Evolutionary conservation across 2,888 invertebrate genomes (phyloP).

Genomic region (Cartodere bifasciata): DNA sequence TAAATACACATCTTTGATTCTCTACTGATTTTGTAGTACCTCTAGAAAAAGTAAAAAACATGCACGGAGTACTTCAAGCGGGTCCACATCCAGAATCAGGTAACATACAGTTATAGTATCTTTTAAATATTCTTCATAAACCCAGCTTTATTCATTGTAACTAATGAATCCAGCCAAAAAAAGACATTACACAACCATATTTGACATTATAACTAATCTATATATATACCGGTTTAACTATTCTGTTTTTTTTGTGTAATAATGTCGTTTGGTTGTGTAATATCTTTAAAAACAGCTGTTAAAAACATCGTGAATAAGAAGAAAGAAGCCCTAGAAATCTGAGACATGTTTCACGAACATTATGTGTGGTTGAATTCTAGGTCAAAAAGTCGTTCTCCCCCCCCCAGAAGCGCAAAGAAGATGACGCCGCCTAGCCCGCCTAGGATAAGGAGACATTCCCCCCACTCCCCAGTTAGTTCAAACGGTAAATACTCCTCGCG

Average conservation of each 20-base stretch:
- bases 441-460: constrained; percentile 31
- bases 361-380: constrained; percentile 26
- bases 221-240: no score
- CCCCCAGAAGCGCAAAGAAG: constrained; percentile 26
- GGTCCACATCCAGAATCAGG: constrained; percentile 33
- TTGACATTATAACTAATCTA: no score
- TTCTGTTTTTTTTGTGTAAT: no score
- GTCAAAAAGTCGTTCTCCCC: constrained; percentile 34
- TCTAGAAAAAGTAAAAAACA: constrained; percentile 36
- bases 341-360: no score
- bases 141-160: constrained; percentile 7
- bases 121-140: constrained; percentile 10
- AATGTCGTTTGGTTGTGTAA: no score
- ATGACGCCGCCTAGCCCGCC: constrained; percentile 33
- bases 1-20: constrained; percentile 11
- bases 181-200: no score
- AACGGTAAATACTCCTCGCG: constrained; percentile 29
- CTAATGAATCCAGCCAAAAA: no score
- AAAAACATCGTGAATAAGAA: no score
- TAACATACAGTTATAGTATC: constrained; percentile 23
- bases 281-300: no score
- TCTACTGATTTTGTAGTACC: constrained; percentile 32
- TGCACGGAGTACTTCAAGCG: constrained; percentile 33
- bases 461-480: constrained; percentile 29
- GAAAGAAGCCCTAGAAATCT: no score